These are phyloP conservation scores for Limosa lapponica DNA, from an alignment of 2,797 vertebrate genomes.

Conservation along the genomic window DNA sequence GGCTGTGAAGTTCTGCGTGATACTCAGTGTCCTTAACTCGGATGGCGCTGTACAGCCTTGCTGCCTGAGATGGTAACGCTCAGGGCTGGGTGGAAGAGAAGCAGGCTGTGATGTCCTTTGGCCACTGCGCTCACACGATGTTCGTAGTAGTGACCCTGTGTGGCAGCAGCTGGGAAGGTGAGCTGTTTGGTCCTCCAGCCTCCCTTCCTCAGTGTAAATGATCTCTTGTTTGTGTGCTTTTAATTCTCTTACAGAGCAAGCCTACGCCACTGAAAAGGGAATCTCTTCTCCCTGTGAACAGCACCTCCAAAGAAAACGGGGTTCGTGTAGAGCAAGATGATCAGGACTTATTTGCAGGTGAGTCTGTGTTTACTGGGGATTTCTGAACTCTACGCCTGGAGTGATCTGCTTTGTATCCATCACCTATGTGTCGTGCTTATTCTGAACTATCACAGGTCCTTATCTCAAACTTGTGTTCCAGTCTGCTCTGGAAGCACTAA, in stretches of 20 bases:
- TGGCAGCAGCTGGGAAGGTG: neutral
- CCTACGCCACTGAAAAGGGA: conserved; percentile 68
- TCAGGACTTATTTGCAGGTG: conserved; percentile 92
- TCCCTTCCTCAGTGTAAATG: neutral
- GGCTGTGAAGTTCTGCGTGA: neutral
- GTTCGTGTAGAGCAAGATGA: conserved; percentile 85
- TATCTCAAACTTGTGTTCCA: neutral
- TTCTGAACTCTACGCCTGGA: neutral
- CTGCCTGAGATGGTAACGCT: neutral
- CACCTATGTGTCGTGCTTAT: neutral
- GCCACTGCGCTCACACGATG: too few species aligned
- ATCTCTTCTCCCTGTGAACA: conserved; percentile 49
- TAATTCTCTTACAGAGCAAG: conserved; percentile 77
- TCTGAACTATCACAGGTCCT: neutral
- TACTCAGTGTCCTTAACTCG: neutral
- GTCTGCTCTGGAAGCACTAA: neutral
- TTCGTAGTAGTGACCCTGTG: neutral
- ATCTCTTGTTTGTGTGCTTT: neutral
- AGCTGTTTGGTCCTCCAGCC: neutral
- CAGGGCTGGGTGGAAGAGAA: neutral
- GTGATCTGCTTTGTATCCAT: neutral
- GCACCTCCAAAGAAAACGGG: conserved; percentile 84
- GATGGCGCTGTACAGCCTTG: neutral
- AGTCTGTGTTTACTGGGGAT: neutral
- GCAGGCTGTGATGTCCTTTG: neutral